A percentile compares a stretch with the other conserved stretches of the same genome.
These are phyloP conservation scores for Macrotis lagotis DNA, from an alignment of 2,113 vertebrate genomes.

Conservation along the genomic window DNA sequence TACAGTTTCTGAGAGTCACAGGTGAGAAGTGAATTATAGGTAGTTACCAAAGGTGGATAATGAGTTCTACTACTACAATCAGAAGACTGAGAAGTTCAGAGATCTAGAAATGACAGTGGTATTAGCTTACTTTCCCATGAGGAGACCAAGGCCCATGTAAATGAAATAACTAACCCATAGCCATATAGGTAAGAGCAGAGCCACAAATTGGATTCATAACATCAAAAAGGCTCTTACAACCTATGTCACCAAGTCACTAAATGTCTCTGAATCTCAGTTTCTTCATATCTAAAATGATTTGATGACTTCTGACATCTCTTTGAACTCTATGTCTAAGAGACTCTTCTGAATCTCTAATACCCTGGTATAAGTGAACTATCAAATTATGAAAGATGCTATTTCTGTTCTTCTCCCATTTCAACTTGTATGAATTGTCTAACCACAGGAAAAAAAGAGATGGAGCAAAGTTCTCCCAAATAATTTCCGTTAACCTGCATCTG, in stretches of 20 bases:
- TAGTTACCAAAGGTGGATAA: no score
- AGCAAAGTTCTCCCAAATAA: background rate
- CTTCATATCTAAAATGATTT: background rate
- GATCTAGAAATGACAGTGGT: background rate
- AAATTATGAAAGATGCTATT: background rate
- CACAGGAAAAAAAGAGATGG: background rate
- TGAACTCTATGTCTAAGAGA: background rate
- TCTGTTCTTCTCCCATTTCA: background rate
- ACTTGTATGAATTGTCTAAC: background rate
- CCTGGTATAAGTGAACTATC: no score
- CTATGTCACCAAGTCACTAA: background rate
- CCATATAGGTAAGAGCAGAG: background rate
- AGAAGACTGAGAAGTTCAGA: background rate
- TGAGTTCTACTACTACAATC: background rate
- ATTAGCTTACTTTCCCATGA: background rate
- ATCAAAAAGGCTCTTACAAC: background rate
- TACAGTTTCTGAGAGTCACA: no score
- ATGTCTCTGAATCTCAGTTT: background rate
- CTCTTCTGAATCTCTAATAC: background rate
- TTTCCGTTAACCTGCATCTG: background rate
- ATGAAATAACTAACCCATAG: background rate
- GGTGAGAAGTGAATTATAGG: no score
- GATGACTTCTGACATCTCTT: background rate
- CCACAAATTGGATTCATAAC: background rate
- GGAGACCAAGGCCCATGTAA: background rate